Evolutionary conservation across 2,888 invertebrate species (phyloP), one percentile per base, ranked within the genome.

Genomic region (Yponomeuta cagnagella): DNA sequence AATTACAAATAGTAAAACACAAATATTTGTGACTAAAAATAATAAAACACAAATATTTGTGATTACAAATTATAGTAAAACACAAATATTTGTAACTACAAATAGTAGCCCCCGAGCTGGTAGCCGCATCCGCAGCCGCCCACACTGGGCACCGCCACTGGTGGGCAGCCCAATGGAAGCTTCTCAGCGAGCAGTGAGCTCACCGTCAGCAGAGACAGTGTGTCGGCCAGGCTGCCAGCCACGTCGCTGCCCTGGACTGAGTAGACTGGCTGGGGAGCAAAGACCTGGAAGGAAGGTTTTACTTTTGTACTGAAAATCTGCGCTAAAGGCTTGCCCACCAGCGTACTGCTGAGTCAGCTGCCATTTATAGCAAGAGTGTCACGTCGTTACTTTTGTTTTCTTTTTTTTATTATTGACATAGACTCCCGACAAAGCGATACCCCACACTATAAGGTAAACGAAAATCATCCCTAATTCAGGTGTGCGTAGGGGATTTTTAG

Each of bases 181-280:
- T 82, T 82, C 2, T 89, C 86, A 2, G 87, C 78, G 0, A 90
- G 70, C 0, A 90, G 76, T 69, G 84, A 85, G 79, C 84, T 85
- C 0, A 90, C 88, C 1, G 90, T 89, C 30, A 90, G 79, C 6
- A 90, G 76, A 1, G 88, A 86, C 0, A 90, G 77, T 0, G 89
- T 89, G 43, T 90, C 90, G 63, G 87, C 89, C 0, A 90, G 73
- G 15, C 78, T 83, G 30, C 78, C 80, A 12, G 88, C 88, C 0
- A 90, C 83, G 1, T 82, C 79, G 58, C 80, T 77, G 8, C 78
- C 72, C 0, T 78, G 80, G 0, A 82, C 71, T 52, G 48, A 30
- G 58, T 52, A 33, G 48, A 52, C 9, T 23, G 43, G 78, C 75
- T 2, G 80, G 9, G 74, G 64, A n/a, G 74, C 63, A 2, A 74